Conservation (phyloP, 2,797 vertebrate species). For the Uromys caudimaculatus region DNA sequence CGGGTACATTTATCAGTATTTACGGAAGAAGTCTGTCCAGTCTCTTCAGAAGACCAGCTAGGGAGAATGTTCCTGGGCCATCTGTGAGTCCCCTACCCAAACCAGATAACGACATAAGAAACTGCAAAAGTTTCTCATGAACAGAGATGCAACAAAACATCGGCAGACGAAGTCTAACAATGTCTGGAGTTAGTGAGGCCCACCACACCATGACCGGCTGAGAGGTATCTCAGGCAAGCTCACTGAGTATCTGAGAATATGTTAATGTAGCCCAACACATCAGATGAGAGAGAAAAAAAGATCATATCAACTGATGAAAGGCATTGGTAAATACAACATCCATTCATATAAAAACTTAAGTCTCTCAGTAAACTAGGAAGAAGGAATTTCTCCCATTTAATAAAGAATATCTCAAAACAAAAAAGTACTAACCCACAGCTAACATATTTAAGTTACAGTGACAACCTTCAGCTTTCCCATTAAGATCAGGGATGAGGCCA, state of each 20-base stretch:
- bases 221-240: background rate
- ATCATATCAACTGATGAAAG: background rate
- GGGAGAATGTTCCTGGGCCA: background rate
- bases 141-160: background rate
- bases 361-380: background rate
- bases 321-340: background rate
- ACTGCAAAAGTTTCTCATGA: background rate
- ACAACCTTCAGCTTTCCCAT: background rate
- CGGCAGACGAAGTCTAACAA: background rate
- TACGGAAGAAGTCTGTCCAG: background rate
- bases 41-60: background rate
- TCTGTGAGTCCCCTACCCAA: background rate
- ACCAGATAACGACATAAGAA: background rate
- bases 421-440: background rate
- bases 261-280: background rate
- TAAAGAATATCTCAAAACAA: background rate
- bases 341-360: background rate
- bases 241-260: background rate
- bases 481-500: background rate
- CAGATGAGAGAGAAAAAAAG: background rate
- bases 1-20: background rate
- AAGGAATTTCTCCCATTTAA: background rate
- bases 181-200: background rate
- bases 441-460: background rate
- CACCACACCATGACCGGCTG: background rate